These are phyloP conservation scores for Xiphydria camelus DNA, from an alignment of 2,888 invertebrate species.

Conservation along the genomic window DNA sequence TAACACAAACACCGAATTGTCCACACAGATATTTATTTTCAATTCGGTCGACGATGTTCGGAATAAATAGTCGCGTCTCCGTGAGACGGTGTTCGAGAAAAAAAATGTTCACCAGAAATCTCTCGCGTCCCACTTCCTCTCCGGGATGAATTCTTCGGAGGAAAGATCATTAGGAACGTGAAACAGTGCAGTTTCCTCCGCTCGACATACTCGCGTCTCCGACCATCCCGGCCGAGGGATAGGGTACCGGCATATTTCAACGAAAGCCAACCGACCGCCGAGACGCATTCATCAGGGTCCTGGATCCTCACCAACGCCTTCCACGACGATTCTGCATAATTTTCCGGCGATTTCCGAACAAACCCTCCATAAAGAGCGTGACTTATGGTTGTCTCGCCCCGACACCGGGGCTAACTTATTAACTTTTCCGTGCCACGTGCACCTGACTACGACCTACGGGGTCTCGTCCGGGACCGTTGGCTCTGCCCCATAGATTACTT, in stretches of 20 bases:
- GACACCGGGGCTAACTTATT: conserved; percentile 19
- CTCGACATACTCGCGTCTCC: neutral
- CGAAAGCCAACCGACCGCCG: conserved; percentile 1
- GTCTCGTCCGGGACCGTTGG: conserved; percentile 13
- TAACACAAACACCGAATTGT: too few relatives aligned
- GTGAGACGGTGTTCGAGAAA: too few relatives aligned
- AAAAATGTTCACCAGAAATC: too few relatives aligned
- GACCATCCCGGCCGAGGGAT: too few relatives aligned
- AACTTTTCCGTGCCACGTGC: conserved; percentile 16
- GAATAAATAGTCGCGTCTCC: too few relatives aligned
- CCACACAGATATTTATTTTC: too few relatives aligned
- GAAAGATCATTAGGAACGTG: neutral
- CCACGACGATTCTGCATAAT: conserved; percentile 39
- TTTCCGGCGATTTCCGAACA: conserved; percentile 38
- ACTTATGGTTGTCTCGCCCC: conserved; percentile 34
- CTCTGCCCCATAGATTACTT: conserved; percentile 17
- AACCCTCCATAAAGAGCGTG: conserved; percentile 37
- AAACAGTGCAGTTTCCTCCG: neutral
- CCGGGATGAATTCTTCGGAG: neutral
- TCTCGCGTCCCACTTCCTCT: too few relatives aligned
- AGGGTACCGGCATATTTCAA: neutral
- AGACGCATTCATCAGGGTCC: conserved; percentile 16
- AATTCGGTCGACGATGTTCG: too few relatives aligned
- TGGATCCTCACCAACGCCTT: conserved; percentile 9
- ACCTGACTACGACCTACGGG: conserved; percentile 21